Evolutionary conservation across 2,797 vertebrate species (phyloP).

Genomic region (Sebastolobus altivelis): DNA sequence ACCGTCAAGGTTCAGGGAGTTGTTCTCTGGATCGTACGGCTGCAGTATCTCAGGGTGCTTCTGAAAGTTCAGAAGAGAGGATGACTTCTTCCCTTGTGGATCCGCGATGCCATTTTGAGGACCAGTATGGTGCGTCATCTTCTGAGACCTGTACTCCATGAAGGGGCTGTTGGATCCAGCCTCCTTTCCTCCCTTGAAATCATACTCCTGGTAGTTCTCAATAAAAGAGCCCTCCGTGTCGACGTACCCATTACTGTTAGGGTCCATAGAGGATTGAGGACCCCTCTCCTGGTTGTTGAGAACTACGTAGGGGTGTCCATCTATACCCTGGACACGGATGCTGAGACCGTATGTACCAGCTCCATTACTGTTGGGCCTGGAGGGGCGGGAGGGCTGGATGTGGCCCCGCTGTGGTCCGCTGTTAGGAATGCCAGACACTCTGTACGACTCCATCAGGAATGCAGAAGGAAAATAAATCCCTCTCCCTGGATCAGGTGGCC

Average conservation of each 20-base stretch:
- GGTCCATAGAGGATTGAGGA: constrained; percentile 68
- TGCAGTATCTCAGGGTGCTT: constrained; percentile 93
- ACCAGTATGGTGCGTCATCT: constrained; percentile 69
- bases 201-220: constrained; percentile 82
- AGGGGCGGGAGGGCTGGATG: constrained; percentile 77
- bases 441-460: constrained; percentile 92
- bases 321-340: constrained; percentile 98
- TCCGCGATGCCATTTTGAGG: constrained; percentile 82
- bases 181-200: constrained; percentile 75
- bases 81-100: constrained; percentile 74
- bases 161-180: constrained; percentile 84
- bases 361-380: constrained; percentile 82
- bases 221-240: constrained; percentile 79
- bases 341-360: constrained; percentile 94
- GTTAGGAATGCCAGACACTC: constrained; percentile 85
- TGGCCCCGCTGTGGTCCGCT: constrained; percentile 85
- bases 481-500: constrained; percentile 75
- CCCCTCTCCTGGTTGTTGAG: constrained; percentile 93
- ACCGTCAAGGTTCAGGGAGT: constrained; percentile 79
- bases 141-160: constrained; percentile 83
- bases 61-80: constrained; percentile 91
- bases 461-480: constrained; percentile 79
- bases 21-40: constrained; percentile 92
- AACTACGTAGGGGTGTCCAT: constrained; percentile 97
- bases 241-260: constrained; percentile 78